Base-by-base conservation (phyloP, 2,797 vertebrate genomes). In the Threskiornis aethiopicus region DNA sequence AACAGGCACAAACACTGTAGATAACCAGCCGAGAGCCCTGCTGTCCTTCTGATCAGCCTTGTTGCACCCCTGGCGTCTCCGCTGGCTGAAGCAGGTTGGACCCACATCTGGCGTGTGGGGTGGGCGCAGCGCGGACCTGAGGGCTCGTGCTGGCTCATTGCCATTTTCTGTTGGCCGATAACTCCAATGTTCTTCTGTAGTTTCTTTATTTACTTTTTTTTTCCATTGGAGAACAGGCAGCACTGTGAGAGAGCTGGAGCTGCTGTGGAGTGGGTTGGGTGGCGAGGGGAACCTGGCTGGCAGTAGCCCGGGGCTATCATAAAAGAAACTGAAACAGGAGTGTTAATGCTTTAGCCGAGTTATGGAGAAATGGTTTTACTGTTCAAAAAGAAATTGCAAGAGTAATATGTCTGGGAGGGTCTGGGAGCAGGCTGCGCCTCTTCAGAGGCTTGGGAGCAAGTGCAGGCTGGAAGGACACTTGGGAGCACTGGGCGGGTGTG, bases 111-210 rank as follows among this genome's bases (percentile, higher is more conserved):
- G 29, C 1, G 2, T 1, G 5, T 44, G 29, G 24, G 35, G 65
- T 84, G 47, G 70, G 76, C 31, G 16, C 77, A 62, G 89, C 5
- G 59, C 14, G 49, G 83, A 65, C 79, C 75, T 52, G 84, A 83
- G 96, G 92, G 16, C 83, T 80, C 55, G 25, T 52, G 41, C 66
- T 96, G 95, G 96, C 89, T 92, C 28, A 3, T 67, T 64, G 94
- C 95, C 89, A 59, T 86, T 61, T 39, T 64, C 86, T 94, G 70
- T 95, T 96, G 95, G 96, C 94, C 77, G 72, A 89, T 90, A 94
- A 94, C 80, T 46, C 86, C 59, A 29, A 46, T 49, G 54, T 96
- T 97, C 67, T 97, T 70, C 9, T n/a, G 59, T 54, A 58, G 72
- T 47, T 49, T 54, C 49, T 29, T 57, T 64, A 10, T 47, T 64